phyloP scores from a whole-genome alignment of 2,797 vertebrate genomes.

The Circus cinereus region DNA sequence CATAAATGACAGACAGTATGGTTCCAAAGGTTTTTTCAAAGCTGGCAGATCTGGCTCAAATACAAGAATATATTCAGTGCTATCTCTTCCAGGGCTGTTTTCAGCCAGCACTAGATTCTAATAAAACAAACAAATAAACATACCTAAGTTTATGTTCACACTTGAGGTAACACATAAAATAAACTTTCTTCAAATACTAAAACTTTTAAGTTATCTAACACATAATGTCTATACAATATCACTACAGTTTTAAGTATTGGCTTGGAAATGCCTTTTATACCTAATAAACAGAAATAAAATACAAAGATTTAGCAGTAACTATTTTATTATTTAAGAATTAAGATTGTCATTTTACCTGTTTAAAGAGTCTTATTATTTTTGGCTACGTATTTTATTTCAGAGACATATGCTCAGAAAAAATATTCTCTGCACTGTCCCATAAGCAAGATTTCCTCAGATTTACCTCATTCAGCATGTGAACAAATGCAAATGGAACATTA shows the following conservation, averaged over 20 bases:
- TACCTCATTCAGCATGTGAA: slow-evolving; percentile 5
- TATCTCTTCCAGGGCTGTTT: slow-evolving; percentile 87
- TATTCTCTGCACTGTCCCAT: neutral
- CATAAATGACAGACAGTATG: slow-evolving; percentile 84
- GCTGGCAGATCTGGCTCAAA: slow-evolving; percentile 77
- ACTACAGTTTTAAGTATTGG: neutral
- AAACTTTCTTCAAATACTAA: neutral
- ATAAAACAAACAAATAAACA: slow-evolving; percentile 25
- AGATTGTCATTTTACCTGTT: neutral
- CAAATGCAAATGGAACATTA: neutral
- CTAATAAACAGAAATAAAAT: neutral
- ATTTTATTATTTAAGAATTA: neutral
- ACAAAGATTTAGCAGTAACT: neutral
- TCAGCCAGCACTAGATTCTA: slow-evolving; percentile 86
- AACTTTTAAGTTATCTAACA: neutral
- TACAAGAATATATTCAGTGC: slow-evolving; percentile 80
- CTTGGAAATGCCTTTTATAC: neutral
- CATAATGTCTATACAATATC: neutral
- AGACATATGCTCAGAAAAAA: neutral
- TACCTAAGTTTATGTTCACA: neutral
- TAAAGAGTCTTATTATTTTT: neutral
- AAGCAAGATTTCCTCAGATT: neutral
- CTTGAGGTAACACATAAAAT: neutral
- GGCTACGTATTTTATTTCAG: neutral
- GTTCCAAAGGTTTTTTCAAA: slow-evolving; percentile 63